A percentile compares a stretch with the other conserved stretches of the same genome.
phyloP scores from a whole-genome alignment of 30 jellyfish, hydroid and myxozoan genomes.

The Aurelia aurita region DNA sequence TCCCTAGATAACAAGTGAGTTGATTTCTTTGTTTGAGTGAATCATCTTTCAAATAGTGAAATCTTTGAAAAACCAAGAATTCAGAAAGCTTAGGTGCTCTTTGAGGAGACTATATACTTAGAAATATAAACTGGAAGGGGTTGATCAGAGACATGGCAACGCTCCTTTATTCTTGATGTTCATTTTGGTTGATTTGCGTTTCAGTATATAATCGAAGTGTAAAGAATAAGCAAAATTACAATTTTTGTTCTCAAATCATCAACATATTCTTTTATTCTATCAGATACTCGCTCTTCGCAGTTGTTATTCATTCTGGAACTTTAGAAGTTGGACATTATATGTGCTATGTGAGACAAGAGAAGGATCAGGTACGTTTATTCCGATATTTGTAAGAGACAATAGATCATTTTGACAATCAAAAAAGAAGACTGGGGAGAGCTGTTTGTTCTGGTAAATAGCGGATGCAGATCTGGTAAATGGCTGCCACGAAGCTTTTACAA shows the following conservation, averaged over 20 bases:
- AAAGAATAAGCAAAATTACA: not conserved
- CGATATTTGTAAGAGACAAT: not conserved
- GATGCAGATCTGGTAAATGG: no score
- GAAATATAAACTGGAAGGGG: no score
- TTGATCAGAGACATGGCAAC: no score
- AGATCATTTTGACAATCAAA: no score
- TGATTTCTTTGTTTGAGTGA: not conserved
- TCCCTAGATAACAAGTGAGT: conserved; percentile 84
- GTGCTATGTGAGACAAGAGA: conserved; percentile 88
- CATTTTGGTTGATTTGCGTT: no score
- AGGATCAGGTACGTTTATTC: conserved; percentile 74
- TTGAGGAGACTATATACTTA: no score
- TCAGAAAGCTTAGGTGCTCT: no score
- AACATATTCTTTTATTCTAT: not conserved
- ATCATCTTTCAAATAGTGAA: not conserved
- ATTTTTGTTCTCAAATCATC: not conserved
- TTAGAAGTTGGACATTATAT: conserved; percentile 98
- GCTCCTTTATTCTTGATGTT: no score
- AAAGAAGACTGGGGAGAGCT: no score
- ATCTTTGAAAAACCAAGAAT: no score
- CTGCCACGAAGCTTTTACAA: no score
- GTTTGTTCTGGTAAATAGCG: no score
- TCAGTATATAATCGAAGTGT: not conserved
- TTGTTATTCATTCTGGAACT: conserved; percentile 96
- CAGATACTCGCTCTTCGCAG: conserved; percentile 97